phyloP scores from a whole-genome alignment of 2,797 vertebrate genomes.

The Thripadectes ignobilis region DNA sequence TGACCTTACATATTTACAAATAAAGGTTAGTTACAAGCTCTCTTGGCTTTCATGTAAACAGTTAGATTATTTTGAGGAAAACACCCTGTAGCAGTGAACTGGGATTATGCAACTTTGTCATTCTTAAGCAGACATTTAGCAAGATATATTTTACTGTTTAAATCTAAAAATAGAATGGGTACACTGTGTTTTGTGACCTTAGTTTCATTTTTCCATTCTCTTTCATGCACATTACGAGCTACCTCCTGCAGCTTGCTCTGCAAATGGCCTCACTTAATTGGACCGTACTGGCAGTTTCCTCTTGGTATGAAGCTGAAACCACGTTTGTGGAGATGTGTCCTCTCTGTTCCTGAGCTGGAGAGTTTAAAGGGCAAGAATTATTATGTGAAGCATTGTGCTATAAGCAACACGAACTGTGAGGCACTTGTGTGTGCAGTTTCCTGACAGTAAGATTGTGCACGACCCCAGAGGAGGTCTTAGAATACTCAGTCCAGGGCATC shows the following conservation, averaged over 20 bases:
- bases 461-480: not conserved
- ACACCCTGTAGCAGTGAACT: not conserved
- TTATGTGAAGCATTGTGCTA: not conserved
- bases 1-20: not conserved
- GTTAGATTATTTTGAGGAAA: constrained; percentile 21
- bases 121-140: constrained; percentile 5
- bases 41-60: not conserved
- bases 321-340: not conserved
- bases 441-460: not conserved
- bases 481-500: not conserved
- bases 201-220: constrained; percentile 42
- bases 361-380: not conserved
- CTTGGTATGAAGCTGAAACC: not conserved
- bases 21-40: not conserved
- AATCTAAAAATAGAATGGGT: constrained; percentile 58
- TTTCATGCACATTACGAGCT: not conserved
- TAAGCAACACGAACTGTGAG: not conserved
- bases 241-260: constrained; percentile 16
- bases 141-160: constrained; percentile 26
- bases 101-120: not conserved
- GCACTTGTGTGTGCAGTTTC: not conserved
- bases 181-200: constrained; percentile 44
- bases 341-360: not conserved
- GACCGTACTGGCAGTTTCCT: not conserved
- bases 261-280: not conserved